Evolutionary conservation across 2,797 vertebrate genomes (phyloP), one percentile per base, ranked within the genome.

Genomic region (Mionectes olivaceus): DNA sequence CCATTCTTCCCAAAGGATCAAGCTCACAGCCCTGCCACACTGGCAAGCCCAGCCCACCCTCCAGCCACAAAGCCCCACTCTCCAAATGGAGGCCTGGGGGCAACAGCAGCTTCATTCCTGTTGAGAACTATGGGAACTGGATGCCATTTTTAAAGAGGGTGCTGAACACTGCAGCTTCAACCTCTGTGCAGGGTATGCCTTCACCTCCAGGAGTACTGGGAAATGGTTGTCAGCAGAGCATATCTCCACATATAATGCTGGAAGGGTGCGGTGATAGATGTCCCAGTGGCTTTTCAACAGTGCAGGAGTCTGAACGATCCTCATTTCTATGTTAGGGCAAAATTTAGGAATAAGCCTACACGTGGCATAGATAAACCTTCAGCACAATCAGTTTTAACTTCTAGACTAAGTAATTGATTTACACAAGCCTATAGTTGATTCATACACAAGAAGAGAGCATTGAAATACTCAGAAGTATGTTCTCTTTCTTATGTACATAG

Each of bases 141-240:
- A 44, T 2, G 3, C 64, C 65, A 70, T 68, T 65, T 84, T 84
- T 24, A 35, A 65, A 60, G 44, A 65, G 68, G 47, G 28, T 2
- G 3, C 23, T 52, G 6, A 4, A 30, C 28, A 30, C 17, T 70
- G 37, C 3, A 5, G 32, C 23, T 22, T 57, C 43, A 14, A 23
- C 32, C 28, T 37, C 32, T 13, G n/a, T 0, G 0, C 43, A 32
- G 30, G 9, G 30, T 7, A 2, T 2, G 0, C 12, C 24, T 68
- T 37, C 1, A 0, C 7, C 2, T 55, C 64, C 39, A 33, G 35
- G 28, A 30, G 50, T 3, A 19, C 1, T 6, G 33, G 28, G 14
- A 60, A 39, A 37, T 1, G n/a, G 41, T n/a, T 19, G 8, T 2
- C 18, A 11, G 2, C 3, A 30, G 16, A 55, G n/a, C 33, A n/a